Evolutionary conservation across 2,888 invertebrate genomes (phyloP).

Genomic region (Hyles lineata): DNA sequence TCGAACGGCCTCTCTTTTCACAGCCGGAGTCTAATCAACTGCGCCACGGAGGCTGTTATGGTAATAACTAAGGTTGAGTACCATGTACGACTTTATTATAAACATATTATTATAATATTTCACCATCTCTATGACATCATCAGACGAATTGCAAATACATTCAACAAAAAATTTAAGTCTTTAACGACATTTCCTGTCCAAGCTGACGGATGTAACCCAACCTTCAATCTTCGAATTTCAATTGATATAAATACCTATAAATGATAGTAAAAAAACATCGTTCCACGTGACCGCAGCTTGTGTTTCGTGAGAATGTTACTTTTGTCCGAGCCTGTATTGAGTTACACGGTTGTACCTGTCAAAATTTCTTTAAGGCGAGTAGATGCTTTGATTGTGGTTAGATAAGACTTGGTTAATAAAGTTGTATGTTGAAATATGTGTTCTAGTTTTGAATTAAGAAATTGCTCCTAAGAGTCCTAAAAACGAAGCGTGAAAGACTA

Average conservation of each 20-base stretch:
- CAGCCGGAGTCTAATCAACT: no score
- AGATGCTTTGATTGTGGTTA: not conserved
- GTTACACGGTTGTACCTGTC: constrained; percentile 31
- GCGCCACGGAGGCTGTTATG: no score
- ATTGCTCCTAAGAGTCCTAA: not conserved
- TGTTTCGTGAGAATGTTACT: constrained; percentile 32
- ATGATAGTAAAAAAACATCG: constrained; percentile 24
- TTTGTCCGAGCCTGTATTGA: constrained; percentile 31
- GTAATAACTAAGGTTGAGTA: no score
- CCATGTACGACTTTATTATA: no score
- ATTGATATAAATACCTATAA: constrained; percentile 24
- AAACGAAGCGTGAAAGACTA: not conserved
- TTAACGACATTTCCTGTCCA: no score
- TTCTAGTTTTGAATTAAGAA: not conserved
- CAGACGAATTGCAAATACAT: no score
- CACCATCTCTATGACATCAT: no score
- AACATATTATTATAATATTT: no score
- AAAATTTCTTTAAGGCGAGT: constrained; percentile 33
- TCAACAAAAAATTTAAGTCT: no score
- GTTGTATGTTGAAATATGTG: not conserved
- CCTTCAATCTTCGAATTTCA: not conserved
- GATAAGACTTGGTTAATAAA: not conserved
- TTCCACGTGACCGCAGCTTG: constrained; percentile 24
- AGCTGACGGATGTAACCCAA: not conserved
- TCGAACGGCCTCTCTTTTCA: no score